Percentiles rank a stretch among this genome's conserved stretches.
phyloP scores from a whole-genome alignment of 2,888 invertebrate genomes.

The Halictus quadricinctus region DNA sequence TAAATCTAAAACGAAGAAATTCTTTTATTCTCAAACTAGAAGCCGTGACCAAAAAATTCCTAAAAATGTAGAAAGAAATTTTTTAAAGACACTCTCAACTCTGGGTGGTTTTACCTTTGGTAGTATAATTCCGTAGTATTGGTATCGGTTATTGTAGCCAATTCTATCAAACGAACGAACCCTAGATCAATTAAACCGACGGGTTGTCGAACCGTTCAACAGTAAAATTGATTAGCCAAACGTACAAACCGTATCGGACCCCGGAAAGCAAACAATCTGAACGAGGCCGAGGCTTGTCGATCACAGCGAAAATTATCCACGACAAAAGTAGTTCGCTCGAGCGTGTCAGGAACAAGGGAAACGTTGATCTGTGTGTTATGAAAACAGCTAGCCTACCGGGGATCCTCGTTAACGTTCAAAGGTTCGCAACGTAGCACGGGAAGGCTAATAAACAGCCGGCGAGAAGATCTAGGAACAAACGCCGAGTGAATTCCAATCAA shows the following conservation, averaged over 20 bases:
- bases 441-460: constrained; percentile 28
- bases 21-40: not conserved
- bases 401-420: constrained; percentile 42
- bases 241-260: not conserved
- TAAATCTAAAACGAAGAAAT: no score
- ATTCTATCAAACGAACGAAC: not conserved
- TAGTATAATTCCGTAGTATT: not conserved
- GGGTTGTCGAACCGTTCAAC: not conserved
- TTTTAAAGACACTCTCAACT: not conserved
- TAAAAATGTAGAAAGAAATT: not conserved
- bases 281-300: not conserved
- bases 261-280: not conserved
- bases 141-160: no score
- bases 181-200: not conserved
- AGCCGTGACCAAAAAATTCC: not conserved
- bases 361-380: not conserved
- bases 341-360: constrained; percentile 7
- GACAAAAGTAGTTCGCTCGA: not conserved
- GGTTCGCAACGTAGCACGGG: not conserved
- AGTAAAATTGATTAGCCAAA: not conserved
- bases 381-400: not conserved
- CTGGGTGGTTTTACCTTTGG: not conserved
- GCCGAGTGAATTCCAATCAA: constrained; percentile 58
- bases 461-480: constrained; percentile 38
- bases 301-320: not conserved